Percentiles rank a stretch among this genome's conserved stretches.
Conservation (phyloP, 2,888 invertebrate species). For the Mythimna impura region DNA sequence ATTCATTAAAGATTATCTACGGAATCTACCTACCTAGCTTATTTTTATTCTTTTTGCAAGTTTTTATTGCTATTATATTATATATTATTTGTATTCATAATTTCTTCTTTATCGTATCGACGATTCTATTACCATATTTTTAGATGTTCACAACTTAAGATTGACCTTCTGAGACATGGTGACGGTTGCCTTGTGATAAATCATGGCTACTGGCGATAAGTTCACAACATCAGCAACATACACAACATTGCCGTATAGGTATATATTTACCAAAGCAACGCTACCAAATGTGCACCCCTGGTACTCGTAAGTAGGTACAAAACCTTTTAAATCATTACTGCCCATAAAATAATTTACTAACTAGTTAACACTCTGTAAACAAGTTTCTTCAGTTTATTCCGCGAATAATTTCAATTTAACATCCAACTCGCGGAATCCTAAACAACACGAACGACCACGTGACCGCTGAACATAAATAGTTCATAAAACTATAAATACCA, state of each 20-base stretch:
- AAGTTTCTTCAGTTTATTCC: not conserved
- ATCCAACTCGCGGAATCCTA: constrained; percentile 39
- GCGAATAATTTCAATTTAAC: constrained; percentile 32
- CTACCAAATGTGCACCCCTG: not conserved
- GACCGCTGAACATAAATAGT: constrained; percentile 50
- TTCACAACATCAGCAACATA: too few species aligned
- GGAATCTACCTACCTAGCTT: too few species aligned
- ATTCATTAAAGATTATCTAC: too few species aligned
- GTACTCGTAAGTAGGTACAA: not conserved
- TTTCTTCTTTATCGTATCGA: not conserved
- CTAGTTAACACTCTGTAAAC: constrained; percentile 27
- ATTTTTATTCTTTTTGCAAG: too few species aligned
- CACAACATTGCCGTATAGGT: too few species aligned
- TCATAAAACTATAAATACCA: constrained; percentile 56
- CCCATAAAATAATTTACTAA: constrained; percentile 9
- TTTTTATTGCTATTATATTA: too few species aligned
- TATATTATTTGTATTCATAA: not conserved
- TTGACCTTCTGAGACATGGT: too few species aligned
- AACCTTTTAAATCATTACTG: not conserved
- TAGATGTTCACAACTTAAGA: too few species aligned
- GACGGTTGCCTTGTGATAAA: too few species aligned
- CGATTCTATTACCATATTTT: not conserved
- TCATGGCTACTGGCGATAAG: too few species aligned
- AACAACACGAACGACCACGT: constrained; percentile 36
- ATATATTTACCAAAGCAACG: too few species aligned